Evolutionary conservation across 1,140 invertebrate genomes (phyloP).

Genomic region (Drosophila ercepeae): DNA sequence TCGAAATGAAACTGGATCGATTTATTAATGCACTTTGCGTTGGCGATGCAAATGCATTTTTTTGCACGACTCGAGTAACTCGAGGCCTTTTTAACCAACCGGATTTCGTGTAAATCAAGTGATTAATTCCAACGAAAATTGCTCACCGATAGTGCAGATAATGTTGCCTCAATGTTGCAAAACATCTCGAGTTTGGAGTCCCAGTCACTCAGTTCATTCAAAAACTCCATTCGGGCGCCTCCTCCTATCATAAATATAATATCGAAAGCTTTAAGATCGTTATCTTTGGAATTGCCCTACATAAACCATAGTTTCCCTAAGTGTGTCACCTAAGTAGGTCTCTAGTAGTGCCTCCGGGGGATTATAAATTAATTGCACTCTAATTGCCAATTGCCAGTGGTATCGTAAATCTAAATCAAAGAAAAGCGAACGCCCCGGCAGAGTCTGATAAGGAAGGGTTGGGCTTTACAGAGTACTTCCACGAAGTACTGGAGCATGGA

Average conservation of each 20-base stretch:
- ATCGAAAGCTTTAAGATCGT: slow-evolving; percentile 26
- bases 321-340: slow-evolving; percentile 53
- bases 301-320: slow-evolving; percentile 21
- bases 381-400: slow-evolving; percentile 49
- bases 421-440: slow-evolving; percentile 13
- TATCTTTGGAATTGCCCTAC: slow-evolving; percentile 31
- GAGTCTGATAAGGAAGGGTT: slow-evolving; percentile 26
- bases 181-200: neutral
- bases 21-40: slow-evolving; percentile 51
- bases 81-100: slow-evolving; percentile 38
- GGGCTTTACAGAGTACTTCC: slow-evolving; percentile 8
- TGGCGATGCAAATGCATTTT: slow-evolving; percentile 43
- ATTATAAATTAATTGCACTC: slow-evolving; percentile 61
- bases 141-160: slow-evolving; percentile 26
- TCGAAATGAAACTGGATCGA: slow-evolving; percentile 37
- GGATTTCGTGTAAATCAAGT: slow-evolving; percentile 40
- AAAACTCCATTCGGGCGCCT: slow-evolving; percentile 1
- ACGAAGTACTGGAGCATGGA: slow-evolving; percentile 9
- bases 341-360: slow-evolving; percentile 36
- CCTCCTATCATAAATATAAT: slow-evolving; percentile 45
- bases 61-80: slow-evolving; percentile 43
- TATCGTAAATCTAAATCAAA: slow-evolving; percentile 44
- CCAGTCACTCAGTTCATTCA: neutral
- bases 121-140: slow-evolving; percentile 40
- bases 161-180: neutral